Conservation (phyloP, 2,888 invertebrate genomes). For the Stegana nigrithorax region DNA sequence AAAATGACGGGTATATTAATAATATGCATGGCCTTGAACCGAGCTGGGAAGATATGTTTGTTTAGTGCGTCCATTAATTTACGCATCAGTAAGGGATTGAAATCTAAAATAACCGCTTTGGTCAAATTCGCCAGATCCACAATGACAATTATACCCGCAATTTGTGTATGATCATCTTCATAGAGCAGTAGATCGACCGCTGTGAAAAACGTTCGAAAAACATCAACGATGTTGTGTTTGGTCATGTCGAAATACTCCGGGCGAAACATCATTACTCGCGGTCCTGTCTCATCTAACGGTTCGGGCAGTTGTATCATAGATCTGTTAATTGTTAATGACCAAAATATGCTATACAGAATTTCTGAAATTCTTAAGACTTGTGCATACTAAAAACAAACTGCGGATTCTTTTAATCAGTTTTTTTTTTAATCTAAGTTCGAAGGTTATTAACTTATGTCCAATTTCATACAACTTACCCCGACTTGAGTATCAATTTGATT, state of each 20-base stretch:
- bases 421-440: not conserved
- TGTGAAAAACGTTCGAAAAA: constrained; percentile 71
- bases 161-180: constrained; percentile 72
- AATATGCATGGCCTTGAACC: constrained; percentile 72
- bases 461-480: constrained; percentile 31
- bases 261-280: constrained; percentile 69
- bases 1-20: constrained; percentile 72
- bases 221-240: constrained; percentile 65
- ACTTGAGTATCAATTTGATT: constrained; percentile 26
- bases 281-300: constrained; percentile 64
- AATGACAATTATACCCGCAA: constrained; percentile 69
- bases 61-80: constrained; percentile 70
- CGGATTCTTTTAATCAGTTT: not conserved
- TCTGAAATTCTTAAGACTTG: too few relatives aligned
- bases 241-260: constrained; percentile 66
- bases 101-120: constrained; percentile 70
- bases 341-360: too few relatives aligned
- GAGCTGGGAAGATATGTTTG: constrained; percentile 71
- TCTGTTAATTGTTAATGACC: too few relatives aligned
- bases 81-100: constrained; percentile 71
- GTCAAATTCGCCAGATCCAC: constrained; percentile 71
- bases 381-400: not conserved
- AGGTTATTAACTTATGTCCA: not conserved
- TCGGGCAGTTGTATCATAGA: constrained; percentile 38
- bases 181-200: constrained; percentile 71